Percentiles rank a stretch among this genome's conserved stretches.
Evolutionary conservation across 1,140 invertebrate genomes (phyloP).

Genomic region (Plectrocnemia conspersa): DNA sequence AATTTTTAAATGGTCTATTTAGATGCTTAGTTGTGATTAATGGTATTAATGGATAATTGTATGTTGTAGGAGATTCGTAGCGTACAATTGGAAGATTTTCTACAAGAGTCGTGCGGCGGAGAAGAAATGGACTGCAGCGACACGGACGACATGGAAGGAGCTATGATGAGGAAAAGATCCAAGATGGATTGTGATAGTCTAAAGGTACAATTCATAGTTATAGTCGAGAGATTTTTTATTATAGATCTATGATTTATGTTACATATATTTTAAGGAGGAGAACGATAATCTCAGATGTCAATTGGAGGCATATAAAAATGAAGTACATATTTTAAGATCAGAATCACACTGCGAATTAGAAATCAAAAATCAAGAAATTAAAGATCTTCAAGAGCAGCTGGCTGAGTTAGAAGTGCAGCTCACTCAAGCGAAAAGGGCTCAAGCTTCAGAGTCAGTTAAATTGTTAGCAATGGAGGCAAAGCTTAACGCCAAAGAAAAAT

Average conservation of each 20-base stretch:
- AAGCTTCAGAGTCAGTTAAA: conserved; percentile 28
- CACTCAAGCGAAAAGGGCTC: conserved; percentile 41
- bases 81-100: conserved; percentile 64
- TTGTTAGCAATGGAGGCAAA: conserved; percentile 60
- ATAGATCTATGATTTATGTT: neutral
- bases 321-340: conserved; percentile 66
- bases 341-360: conserved; percentile 56
- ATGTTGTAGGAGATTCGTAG: conserved; percentile 67
- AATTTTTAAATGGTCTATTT: neutral
- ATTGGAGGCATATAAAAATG: conserved; percentile 91
- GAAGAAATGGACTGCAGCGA: conserved; percentile 82
- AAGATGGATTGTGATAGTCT: conserved; percentile 34
- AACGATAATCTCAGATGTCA: conserved; percentile 89
- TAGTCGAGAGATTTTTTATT: neutral
- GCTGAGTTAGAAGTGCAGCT: conserved; percentile 55
- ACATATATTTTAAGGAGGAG: conserved; percentile 61
- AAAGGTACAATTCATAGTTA: too few relatives aligned
- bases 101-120: conserved; percentile 60
- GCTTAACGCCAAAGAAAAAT: conserved; percentile 62
- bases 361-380: conserved; percentile 44
- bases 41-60: neutral
- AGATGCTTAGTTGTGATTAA: neutral
- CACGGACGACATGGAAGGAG: conserved; percentile 56
- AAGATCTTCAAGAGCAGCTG: conserved; percentile 50
- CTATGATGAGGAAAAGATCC: conserved; percentile 46